Base-by-base conservation (phyloP, 2,888 invertebrate species). In the Oscheius onirici region DNA sequence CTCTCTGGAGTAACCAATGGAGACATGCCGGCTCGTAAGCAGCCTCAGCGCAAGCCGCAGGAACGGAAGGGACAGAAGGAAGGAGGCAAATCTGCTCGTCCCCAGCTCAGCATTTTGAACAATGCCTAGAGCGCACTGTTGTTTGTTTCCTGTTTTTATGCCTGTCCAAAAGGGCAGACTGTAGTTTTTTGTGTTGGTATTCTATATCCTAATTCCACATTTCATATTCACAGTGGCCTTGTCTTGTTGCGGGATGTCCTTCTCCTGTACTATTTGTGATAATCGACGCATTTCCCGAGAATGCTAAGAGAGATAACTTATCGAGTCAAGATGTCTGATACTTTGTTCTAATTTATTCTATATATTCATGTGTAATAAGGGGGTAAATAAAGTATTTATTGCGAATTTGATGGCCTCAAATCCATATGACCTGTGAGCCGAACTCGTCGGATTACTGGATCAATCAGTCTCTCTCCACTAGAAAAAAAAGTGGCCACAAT, bases 351-450 rank as follows among this genome's bases (percentile, higher is more conserved):
- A 17, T 63, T 17, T 26, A 28, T 28, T 49, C n/a, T 11, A 49
- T 43, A 17, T 49, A 15, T 63, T 17, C 17, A 17, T 17, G 49
- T 63, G 46, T 63, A 63, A 34, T 63, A 49, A 63, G 49, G 63
- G 63, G 63, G 63, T 63, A 63, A 60, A 49, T 49, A 63, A 63
- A 63, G 49, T 63, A 63, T 63, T 63, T 63, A 63, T 63, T 63
- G 34, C 34, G 8, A 34, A 8, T 34, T n/a, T n/a, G n/a, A n/a
- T n/a, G n/a, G n/a, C n/a, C n/a, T n/a, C n/a, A 34, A 34, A 34
- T 34, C 34, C 34, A 34, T 8, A 34, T 34, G 3, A 34, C 34
- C 34, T 34, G 34, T 8, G n/a, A n/a, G 34, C 34, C 34, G 34
- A 34, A 34, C 34, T 34, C 34, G 34, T 34, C 34, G 34, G 34